Evolutionary conservation across 2,113 vertebrate genomes (phyloP), one percentile per base, ranked within the genome.

Genomic region (Motacilla alba): DNA sequence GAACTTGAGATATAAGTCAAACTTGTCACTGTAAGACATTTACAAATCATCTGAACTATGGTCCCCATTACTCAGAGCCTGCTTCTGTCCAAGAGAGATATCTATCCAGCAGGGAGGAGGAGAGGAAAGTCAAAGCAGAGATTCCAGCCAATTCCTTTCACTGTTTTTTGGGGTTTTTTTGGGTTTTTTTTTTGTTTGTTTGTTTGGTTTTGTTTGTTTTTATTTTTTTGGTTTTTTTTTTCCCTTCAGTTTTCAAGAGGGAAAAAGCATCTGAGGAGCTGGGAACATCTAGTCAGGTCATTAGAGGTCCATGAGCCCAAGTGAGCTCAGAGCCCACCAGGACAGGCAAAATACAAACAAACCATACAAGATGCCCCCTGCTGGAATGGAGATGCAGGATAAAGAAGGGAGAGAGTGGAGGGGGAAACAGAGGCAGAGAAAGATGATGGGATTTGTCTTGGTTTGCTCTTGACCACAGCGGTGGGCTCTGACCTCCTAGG

Each of bases 41-140:
- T 88, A 75, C 73, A 95, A 89, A 87, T 89, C 31, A 78, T 93
- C 74, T 90, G 86, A 95, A 96, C 95, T 95, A 75, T 91, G 86
- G 58, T 90, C 92, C 41, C 69, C 58, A 92, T 96, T 96, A 95
- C 83, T 96, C 86, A 78, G 58, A 94, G 58, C 66, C 77, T 87
- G 83, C 23, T 35, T 95, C 72, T 89, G 66, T 84, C 90, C 92
- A 89, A 92, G 90, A 83, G n/a, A 30, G 44, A 44, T 82, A 63
- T 84, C 77, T 74, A 59, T 86, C 60, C 95, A 90, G 68, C 19
- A 74, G 73, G 66, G 56, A 72, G 79, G 47, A 89, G 73, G 23
- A 19, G 47, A 50, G 41, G 59, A 80, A 93, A 83, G 72, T 46
- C 52, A 92, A 86, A 93, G 60, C 31, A 55, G 49, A 72, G 22